phyloP scores from a whole-genome alignment of 2,888 invertebrate genomes.

The Nymphalis polychloros region DNA sequence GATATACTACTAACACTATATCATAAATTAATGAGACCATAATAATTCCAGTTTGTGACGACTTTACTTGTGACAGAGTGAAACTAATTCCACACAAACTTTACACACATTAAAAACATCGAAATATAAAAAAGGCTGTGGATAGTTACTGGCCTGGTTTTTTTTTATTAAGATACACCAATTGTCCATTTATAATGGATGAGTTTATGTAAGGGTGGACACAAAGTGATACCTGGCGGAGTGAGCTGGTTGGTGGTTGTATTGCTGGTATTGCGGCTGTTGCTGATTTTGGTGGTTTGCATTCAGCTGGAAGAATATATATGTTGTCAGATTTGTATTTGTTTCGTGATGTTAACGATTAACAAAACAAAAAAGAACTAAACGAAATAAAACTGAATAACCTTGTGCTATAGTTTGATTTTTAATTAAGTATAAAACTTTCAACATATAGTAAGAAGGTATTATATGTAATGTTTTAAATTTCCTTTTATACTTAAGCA shows the following conservation, averaged over 20 bases:
- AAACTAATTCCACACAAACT: too few relatives aligned
- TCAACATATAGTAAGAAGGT: too few relatives aligned
- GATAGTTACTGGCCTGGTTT: too few relatives aligned
- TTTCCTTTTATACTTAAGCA: too few relatives aligned
- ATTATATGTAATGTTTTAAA: too few relatives aligned
- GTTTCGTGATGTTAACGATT: slow-evolving; percentile 7
- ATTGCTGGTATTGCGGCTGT: slow-evolving; percentile 66
- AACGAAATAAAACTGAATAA: slow-evolving; percentile 1
- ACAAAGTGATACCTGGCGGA: slow-evolving; percentile 56
- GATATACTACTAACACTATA: too few relatives aligned
- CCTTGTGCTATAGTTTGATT: not conserved
- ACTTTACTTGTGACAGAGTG: too few relatives aligned
- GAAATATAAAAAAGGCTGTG: too few relatives aligned
- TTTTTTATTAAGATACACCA: not conserved
- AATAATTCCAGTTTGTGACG: too few relatives aligned
- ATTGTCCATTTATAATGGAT: slow-evolving; percentile 27
- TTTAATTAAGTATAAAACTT: not conserved
- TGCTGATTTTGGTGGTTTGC: slow-evolving; percentile 71
- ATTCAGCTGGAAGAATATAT: slow-evolving; percentile 55
- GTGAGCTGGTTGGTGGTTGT: slow-evolving; percentile 73
- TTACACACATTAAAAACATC: too few relatives aligned
- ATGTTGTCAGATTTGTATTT: slow-evolving; percentile 26
- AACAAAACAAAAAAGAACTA: slow-evolving; percentile 3
- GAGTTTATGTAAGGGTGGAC: slow-evolving; percentile 22
- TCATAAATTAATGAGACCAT: too few relatives aligned